These are phyloP conservation scores for Lasius platythorax DNA, from an alignment of 2,888 invertebrate species.

Conservation along the genomic window DNA sequence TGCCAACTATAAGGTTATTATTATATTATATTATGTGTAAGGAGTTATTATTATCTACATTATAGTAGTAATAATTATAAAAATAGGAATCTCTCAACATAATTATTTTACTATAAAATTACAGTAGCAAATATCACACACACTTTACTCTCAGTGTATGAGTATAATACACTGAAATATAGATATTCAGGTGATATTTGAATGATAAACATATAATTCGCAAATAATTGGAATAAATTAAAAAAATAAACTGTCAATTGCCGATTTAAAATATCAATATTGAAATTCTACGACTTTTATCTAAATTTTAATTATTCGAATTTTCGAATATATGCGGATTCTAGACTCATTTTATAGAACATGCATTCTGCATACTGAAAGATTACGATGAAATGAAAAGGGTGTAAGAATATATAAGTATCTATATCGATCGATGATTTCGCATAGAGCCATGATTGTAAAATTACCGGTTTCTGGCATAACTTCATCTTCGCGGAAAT, in stretches of 20 bases:
- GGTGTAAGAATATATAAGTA: background rate
- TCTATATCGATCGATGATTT: slow-evolving; percentile 37
- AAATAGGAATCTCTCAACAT: no score
- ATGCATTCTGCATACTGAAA: background rate
- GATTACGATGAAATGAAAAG: background rate
- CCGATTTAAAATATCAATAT: background rate
- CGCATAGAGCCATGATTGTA: slow-evolving; percentile 12
- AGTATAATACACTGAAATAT: background rate
- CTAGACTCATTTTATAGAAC: background rate
- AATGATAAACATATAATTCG: background rate
- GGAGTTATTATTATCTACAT: no score
- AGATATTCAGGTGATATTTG: background rate
- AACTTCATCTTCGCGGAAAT: slow-evolving; percentile 23
- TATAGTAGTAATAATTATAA: no score
- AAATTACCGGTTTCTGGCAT: slow-evolving; percentile 46
- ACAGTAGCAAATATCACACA: no score
- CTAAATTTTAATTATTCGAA: slow-evolving; percentile 1
- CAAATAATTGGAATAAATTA: background rate
- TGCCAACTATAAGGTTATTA: no score
- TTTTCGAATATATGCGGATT: background rate
- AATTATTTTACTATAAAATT: no score
- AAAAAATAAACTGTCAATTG: background rate
- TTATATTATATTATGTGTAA: no score
- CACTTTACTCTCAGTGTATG: background rate
- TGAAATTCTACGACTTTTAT: background rate